phyloP scores from a whole-genome alignment of 2,113 vertebrate genomes.

The Leucoraja erinaceus region DNA sequence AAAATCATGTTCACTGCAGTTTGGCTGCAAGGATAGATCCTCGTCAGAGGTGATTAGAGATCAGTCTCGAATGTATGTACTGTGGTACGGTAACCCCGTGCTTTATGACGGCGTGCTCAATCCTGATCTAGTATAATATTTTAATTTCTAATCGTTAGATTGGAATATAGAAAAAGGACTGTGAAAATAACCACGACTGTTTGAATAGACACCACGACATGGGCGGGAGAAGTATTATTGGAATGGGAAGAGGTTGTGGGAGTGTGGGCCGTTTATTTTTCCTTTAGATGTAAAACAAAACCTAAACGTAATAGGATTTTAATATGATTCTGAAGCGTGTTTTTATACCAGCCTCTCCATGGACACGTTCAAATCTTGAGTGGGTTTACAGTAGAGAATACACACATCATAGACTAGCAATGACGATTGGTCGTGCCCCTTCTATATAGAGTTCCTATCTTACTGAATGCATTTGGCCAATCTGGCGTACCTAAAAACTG shows the following conservation, averaged over 20 bases:
- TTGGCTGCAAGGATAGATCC: neutral
- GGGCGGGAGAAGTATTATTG: neutral
- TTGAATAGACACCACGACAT: neutral
- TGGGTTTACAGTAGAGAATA: neutral
- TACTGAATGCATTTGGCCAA: neutral
- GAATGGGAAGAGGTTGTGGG: neutral
- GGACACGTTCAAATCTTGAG: neutral
- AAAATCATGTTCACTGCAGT: too few species aligned
- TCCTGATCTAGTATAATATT: neutral
- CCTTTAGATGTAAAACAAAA: neutral
- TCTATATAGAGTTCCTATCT: neutral
- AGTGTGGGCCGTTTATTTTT: neutral
- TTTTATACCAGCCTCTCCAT: neutral
- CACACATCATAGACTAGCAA: slow-evolving; percentile 42
- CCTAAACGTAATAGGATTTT: neutral
- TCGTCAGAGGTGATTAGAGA: too few species aligned
- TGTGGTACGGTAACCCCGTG: too few species aligned
- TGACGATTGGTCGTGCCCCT: slow-evolving; percentile 40
- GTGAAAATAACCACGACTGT: neutral
- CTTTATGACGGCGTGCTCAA: neutral
- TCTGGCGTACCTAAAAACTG: neutral
- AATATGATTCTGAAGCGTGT: neutral
- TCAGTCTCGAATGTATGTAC: neutral
- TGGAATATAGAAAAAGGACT: neutral
- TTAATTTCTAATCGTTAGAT: neutral